A percentile compares a stretch with the other conserved stretches of the same genome.
Evolutionary conservation across 2,113 vertebrate genomes (phyloP).

Genomic region (Oxyura jamaicensis): DNA sequence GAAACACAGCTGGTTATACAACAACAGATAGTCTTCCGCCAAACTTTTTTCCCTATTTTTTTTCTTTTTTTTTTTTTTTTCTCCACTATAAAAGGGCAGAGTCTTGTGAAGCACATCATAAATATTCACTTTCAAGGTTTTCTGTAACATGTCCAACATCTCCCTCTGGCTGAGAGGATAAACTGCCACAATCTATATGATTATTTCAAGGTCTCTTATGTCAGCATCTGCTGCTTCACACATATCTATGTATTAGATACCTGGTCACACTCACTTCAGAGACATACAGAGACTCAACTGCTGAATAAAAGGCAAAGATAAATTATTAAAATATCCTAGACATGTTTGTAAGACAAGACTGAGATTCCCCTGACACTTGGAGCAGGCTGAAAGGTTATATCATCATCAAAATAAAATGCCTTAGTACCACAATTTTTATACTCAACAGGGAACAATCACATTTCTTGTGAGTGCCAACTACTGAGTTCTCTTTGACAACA

Average conservation of each 20-base stretch:
- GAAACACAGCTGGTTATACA: neutral
- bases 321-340: neutral
- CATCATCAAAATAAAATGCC: neutral
- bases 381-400: neutral
- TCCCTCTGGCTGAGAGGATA: neutral
- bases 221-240: neutral
- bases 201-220: neutral
- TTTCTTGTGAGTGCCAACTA: neutral
- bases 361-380: neutral
- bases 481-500: neutral
- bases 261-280: neutral
- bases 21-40: neutral
- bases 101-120: neutral
- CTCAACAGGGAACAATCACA: neutral
- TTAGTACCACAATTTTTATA: neutral
- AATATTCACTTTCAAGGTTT: neutral
- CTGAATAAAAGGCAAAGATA: neutral
- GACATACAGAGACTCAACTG: neutral
- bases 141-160: neutral
- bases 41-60: neutral
- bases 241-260: neutral
- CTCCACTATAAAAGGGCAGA: neutral
- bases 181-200: neutral
- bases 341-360: neutral
- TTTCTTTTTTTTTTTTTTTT: neutral